Conservation (phyloP, 2,888 invertebrate genomes). For the Calameuta idolon region DNA sequence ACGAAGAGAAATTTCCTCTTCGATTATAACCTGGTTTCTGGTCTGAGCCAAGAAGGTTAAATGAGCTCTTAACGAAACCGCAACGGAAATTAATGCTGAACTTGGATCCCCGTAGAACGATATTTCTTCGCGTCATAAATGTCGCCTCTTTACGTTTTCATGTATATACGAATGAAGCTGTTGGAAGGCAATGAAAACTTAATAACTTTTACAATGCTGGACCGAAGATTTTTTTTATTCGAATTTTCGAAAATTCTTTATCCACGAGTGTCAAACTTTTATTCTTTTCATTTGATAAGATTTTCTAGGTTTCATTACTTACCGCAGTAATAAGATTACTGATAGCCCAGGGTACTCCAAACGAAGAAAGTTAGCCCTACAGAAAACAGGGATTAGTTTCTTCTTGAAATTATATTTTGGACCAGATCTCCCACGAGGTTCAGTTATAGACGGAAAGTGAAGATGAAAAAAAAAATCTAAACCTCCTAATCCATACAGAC, state of each 20-base stretch:
- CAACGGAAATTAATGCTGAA: background rate
- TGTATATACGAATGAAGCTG: background rate
- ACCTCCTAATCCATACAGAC: background rate
- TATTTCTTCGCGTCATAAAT: background rate
- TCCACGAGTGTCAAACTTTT: background rate
- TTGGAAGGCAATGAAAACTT: background rate
- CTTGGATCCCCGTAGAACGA: background rate
- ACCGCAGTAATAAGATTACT: background rate
- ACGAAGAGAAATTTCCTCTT: background rate
- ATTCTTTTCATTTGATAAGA: background rate
- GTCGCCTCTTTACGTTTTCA: background rate
- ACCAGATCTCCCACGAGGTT: background rate
- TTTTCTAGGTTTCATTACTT: background rate
- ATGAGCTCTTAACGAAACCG: background rate
- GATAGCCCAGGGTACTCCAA: background rate
- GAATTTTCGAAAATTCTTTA: no score
- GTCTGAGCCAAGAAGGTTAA: background rate
- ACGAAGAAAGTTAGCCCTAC: background rate
- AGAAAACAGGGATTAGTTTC: background rate
- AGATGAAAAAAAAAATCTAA: background rate
- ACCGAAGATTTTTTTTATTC: background rate
- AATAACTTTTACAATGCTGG: background rate
- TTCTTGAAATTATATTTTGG: background rate
- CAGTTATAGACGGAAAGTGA: background rate
- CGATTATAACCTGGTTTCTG: background rate